Base-by-base conservation (phyloP, 2,797 vertebrate species). In the Acanthurus leucopareius region DNA sequence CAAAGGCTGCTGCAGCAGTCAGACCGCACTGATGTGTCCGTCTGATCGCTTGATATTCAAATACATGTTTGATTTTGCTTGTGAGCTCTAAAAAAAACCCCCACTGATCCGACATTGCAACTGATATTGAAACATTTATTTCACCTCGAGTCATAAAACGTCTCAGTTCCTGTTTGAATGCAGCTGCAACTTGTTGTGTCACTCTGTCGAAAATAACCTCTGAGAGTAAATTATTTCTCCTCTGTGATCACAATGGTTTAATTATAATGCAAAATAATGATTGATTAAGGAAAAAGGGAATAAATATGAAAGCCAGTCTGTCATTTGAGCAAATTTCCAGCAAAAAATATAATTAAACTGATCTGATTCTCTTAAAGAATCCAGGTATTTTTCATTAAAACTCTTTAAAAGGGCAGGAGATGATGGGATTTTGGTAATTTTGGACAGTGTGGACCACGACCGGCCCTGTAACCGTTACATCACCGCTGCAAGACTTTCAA, bases 381-480 rank as follows among this genome's bases (percentile, higher is more conserved):
- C 1, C 16, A 42, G n/a, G 38, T 52, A 38, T 45, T 47, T 45
- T 32, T 40, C 10, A 6, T 8, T 20, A 16, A 19, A 28, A 49
- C 32, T 42, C n/a, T 20, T 10, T 15, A 3, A 25, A 19, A 13
- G 45, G 25, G 25, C 52, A 54, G 13, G 47, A 61, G 56, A 32
- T 1, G 57, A 51, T 28, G 79, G 59, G 11, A 57, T 70, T 13
- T 1, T 35, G 51, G 35, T 25, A 38, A 61, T 49, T 3, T 38
- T 69, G 73, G 75, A 81, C 66, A 25, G 53, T 3, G 53, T 44
- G 60, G 72, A 52, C 19, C 64, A n/a, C 7, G 44, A 40, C 57
- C 14, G 61, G 4, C 48, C 32, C 73, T 80, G 90, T 84, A 92
- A 91, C 44, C 62, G 0, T 91, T 92, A 87, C 90, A 89, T 92